These are phyloP conservation scores for Enteromius radiatus DNA, from an alignment of 2,797 vertebrate genomes.

Conservation along the genomic window DNA sequence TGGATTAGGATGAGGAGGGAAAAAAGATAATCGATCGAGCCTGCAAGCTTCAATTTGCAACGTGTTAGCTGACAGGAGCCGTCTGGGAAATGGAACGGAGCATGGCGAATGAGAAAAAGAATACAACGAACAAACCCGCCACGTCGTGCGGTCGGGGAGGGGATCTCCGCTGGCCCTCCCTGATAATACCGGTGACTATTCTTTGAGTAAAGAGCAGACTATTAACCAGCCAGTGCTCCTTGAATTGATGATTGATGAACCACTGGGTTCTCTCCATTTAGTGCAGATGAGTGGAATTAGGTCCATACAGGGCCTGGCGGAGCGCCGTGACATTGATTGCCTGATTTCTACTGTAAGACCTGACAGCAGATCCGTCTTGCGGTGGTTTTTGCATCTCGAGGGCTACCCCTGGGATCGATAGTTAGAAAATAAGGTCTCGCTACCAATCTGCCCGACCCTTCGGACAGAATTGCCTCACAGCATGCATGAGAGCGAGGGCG, in stretches of 20 bases:
- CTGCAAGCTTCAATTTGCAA: constrained; percentile 65
- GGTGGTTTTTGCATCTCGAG: constrained; percentile 72
- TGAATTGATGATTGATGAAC: constrained; percentile 77
- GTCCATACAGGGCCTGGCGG: constrained; percentile 60
- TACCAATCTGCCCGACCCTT: constrained; percentile 65
- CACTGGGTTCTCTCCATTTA: constrained; percentile 70
- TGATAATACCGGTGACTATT: constrained; percentile 63
- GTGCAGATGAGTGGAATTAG: constrained; percentile 70
- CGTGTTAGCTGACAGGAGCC: constrained; percentile 56
- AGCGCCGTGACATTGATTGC: constrained; percentile 70
- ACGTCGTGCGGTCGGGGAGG: constrained; percentile 40
- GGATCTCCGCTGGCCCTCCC: constrained; percentile 50
- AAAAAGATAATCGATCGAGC: constrained; percentile 62
- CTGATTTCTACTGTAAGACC: constrained; percentile 74
- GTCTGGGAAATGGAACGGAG: constrained; percentile 60
- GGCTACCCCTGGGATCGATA: constrained; percentile 69
- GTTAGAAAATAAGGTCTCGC: constrained; percentile 74
- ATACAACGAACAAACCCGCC: constrained; percentile 61
- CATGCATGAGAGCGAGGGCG: constrained; percentile 36
- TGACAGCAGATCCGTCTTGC: constrained; percentile 75
- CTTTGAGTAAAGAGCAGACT: constrained; percentile 67
- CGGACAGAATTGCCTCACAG: constrained; percentile 65
- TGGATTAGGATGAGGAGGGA: constrained; percentile 34
- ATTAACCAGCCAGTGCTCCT: constrained; percentile 72
- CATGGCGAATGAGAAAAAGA: constrained; percentile 55